Conservation (phyloP, 1,140 invertebrate species). For the Aphis gossypii region DNA sequence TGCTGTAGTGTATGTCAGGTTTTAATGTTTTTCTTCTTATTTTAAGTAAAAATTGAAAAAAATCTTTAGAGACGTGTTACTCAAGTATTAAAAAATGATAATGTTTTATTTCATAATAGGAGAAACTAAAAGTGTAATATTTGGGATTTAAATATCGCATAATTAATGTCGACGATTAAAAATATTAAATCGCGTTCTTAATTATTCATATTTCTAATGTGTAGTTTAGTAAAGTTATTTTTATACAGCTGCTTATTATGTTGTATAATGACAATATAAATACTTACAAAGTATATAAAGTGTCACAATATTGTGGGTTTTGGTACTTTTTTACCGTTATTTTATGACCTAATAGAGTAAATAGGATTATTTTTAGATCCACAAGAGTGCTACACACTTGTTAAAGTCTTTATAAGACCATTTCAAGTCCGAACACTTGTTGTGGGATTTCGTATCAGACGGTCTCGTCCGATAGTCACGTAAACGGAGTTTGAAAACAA, state of each 20-base stretch:
- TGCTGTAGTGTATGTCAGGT: not conserved
- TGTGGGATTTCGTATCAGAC: not conserved
- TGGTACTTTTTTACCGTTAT: slow-evolving; percentile 10
- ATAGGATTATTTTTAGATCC: slow-evolving; percentile 31
- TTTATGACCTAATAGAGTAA: not conserved
- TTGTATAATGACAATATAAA: not conserved
- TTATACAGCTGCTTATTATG: not conserved
- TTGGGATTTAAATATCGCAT: not conserved
- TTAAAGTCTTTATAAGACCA: slow-evolving; percentile 15
- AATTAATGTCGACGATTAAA: slow-evolving; percentile 35
- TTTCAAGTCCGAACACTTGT: slow-evolving; percentile 15
- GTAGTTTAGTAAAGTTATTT: not conserved
- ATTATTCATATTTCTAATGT: slow-evolving; percentile 27
- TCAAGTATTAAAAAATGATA: not conserved
- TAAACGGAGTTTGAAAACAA: slow-evolving; percentile 17
- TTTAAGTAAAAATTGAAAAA: not conserved
- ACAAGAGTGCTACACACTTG: not conserved
- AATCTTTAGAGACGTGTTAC: not conserved
- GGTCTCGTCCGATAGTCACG: not conserved
- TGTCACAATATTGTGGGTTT: slow-evolving; percentile 34
- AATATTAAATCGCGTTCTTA: slow-evolving; percentile 21
- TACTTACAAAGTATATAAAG: not conserved
- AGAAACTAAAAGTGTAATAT: not conserved
- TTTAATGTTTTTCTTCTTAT: not conserved
- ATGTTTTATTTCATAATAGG: not conserved